Conservation (phyloP, 1,140 invertebrate genomes). For the Calephelis virginiensis region DNA sequence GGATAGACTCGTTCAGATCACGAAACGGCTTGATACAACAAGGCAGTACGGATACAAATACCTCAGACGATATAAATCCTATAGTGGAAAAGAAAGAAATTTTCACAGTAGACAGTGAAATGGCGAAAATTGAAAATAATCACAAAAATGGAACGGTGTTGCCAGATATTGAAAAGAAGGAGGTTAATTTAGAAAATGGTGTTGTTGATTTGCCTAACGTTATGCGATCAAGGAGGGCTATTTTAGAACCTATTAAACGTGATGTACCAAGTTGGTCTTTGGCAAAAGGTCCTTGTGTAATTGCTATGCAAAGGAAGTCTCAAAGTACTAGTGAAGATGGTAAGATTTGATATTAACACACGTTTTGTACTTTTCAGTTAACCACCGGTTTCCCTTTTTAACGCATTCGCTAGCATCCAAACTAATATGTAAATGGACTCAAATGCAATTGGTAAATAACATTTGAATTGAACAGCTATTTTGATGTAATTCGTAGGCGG, state of each 20-base stretch:
- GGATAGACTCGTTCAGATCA: constrained; percentile 41
- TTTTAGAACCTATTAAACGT: constrained; percentile 70
- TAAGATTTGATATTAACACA: constrained; percentile 26
- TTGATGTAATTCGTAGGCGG: too few species aligned
- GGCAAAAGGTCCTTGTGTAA: constrained; percentile 66
- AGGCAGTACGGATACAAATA: constrained; percentile 63
- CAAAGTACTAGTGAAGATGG: constrained; percentile 42
- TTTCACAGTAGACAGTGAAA: constrained; percentile 64
- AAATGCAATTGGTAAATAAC: too few species aligned
- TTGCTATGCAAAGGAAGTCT: constrained; percentile 54
- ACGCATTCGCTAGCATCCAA: too few species aligned
- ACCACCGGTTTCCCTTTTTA: too few species aligned
- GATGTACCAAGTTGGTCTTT: constrained; percentile 68
- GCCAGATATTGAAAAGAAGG: constrained; percentile 32
- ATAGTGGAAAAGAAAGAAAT: constrained; percentile 48
- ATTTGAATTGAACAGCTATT: too few species aligned
- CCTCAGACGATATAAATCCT: constrained; percentile 61
- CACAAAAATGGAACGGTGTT: constrained; percentile 24
- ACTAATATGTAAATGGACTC: too few species aligned
- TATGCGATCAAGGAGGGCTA: constrained; percentile 59
- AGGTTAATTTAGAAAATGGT: constrained; percentile 28
- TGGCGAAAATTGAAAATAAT: constrained; percentile 43
- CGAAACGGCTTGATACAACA: constrained; percentile 48
- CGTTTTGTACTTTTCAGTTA: not conserved
- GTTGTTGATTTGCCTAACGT: constrained; percentile 48